Conservation (phyloP, 2,888 invertebrate species). For the Cantharis rustica region DNA sequence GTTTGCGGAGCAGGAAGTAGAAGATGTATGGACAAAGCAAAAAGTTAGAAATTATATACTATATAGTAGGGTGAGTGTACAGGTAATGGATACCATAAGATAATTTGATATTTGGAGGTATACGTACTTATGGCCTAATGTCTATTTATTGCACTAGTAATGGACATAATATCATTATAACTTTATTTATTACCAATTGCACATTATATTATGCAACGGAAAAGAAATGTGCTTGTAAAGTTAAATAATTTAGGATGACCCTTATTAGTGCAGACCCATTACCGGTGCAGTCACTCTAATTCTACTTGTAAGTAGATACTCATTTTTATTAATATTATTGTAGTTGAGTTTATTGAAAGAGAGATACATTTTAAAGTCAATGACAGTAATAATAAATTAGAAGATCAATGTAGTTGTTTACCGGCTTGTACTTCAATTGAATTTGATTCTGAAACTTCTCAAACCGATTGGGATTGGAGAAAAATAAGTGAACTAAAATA, state of each 20-base stretch:
- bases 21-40: neutral
- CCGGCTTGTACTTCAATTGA: constrained; percentile 6
- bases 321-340: neutral
- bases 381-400: neutral
- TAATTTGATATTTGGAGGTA: too few species aligned
- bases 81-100: too few species aligned
- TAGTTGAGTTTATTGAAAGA: neutral
- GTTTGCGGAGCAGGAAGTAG: neutral
- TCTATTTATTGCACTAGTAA: too few species aligned
- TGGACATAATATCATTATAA: too few species aligned
- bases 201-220: too few species aligned
- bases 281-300: neutral
- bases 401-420: constrained; percentile 4
- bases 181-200: too few species aligned
- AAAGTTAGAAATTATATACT: constrained; percentile 5
- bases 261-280: too few species aligned
- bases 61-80: too few species aligned
- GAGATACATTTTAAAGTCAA: neutral
- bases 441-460: constrained; percentile 9
- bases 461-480: constrained; percentile 5
- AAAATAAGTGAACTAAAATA: neutral
- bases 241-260: too few species aligned
- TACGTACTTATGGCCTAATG: too few species aligned
- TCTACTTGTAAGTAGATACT: neutral
- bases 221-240: too few species aligned